These are phyloP conservation scores for Tiphia femorata DNA, from an alignment of 2,888 invertebrate genomes.

Conservation along the genomic window DNA sequence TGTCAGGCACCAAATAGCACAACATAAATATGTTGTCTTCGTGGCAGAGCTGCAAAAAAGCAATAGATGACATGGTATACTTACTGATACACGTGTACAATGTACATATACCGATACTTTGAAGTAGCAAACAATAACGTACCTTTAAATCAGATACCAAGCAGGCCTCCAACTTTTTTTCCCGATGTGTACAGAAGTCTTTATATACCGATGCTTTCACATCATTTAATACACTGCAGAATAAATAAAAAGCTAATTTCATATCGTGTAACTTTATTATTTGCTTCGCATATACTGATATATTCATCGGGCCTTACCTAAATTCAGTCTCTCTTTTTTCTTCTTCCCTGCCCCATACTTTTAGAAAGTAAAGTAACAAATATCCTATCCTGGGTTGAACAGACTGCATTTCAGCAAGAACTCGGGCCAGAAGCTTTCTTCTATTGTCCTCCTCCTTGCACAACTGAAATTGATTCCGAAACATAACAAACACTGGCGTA, in stretches of 20 bases:
- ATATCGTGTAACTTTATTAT: constrained; percentile 1
- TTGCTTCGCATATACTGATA: neutral
- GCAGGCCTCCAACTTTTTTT: constrained; percentile 80
- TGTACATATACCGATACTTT: neutral
- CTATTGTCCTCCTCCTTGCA: constrained; percentile 79
- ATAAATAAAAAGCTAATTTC: too few relatives aligned
- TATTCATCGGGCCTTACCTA: constrained; percentile 41
- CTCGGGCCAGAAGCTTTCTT: constrained; percentile 82
- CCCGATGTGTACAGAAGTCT: constrained; percentile 86
- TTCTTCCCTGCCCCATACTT: constrained; percentile 77
- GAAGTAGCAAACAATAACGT: neutral
- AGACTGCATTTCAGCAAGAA: constrained; percentile 80
- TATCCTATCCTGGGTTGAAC: constrained; percentile 84
- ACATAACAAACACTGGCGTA: constrained; percentile 88
- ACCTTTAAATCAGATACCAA: constrained; percentile 85
- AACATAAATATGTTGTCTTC: constrained; percentile 90
- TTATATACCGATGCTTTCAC: constrained; percentile 90
- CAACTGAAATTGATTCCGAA: constrained; percentile 83
- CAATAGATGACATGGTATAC: neutral
- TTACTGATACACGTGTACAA: neutral
- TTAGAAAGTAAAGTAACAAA: constrained; percentile 89
- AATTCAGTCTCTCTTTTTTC: constrained; percentile 70
- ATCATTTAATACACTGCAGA: constrained; percentile 70
- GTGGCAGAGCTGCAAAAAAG: constrained; percentile 78
- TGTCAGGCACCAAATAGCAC: constrained; percentile 92